Base-by-base conservation (phyloP, 2,113 vertebrate species). In the Campylomormyrus tamandua region DNA sequence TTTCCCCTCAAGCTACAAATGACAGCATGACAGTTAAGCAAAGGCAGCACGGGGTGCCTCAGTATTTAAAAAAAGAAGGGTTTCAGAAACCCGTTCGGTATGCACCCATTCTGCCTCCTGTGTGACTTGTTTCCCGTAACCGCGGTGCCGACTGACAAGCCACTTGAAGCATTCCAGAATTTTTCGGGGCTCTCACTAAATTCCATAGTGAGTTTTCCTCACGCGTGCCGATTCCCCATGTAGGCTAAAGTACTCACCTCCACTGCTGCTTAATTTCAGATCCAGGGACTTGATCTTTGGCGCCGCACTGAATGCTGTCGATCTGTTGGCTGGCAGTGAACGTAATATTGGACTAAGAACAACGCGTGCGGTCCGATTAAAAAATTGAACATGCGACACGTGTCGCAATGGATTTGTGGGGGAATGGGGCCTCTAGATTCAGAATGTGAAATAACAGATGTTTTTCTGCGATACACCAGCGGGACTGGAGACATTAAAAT, bases 391-490 rank as follows among this genome's bases (percentile, higher is more conserved):
- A 86, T 45, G 70, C 74, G 85, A 46, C 86, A 39, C 5, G 15
- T 19, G 70, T 39, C 31, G 31, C 70, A 77, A 39, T 77, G 50
- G 66, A 90, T 91, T 93, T 87, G 39, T 70, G 46, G 84, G 24
- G 80, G 83, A 88, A 88, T 83, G 24, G 5, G 39, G 62, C 52
- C n/a, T 83, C 80, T 48, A 88, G 56, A 27, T 90, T 87, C 89
- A 49, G 46, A 86, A 87, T 91, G 80, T 90, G 49, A 90, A 89
- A 91, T 83, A 89, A 48, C 83, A 92, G 92, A 91, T 93, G 93
- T 92, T 90, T 90, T 49, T 21, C 83, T 88, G 77, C 89, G 91
- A 92, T 91, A 91, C 21, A 49, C 42, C 52, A 56, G 45, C 48
- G 31, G 83, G 70, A 89, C 88, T 46, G 15, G 87, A 86, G 39